Base-by-base conservation (phyloP, 2,888 invertebrate species). In the Eudasyphora cyanicolor region DNA sequence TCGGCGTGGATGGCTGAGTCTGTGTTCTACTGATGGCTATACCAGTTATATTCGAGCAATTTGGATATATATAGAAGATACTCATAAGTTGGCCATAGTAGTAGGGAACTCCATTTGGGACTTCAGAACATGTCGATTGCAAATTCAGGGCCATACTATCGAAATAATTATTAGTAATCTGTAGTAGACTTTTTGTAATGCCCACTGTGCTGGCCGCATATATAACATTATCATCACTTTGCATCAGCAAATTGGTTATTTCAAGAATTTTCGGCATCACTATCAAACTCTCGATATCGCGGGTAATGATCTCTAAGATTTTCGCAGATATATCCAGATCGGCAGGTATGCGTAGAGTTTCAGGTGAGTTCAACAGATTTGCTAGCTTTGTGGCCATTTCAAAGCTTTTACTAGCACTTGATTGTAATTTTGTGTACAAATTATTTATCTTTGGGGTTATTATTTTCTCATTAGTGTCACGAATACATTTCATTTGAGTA, bases 61-160 rank as follows among this genome's bases (percentile, higher is more conserved):
- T 12, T 2, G 83, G 80, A 78, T 84, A 81, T 35, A 84, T 71
- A 57, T 45, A 80, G 17, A 84, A 84, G n/a, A 81, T 10, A 19
- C 80, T 84, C 1, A 69, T 54, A 1, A 14, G 17, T 0, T 35
- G 6, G 8, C 32, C 21, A 12, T 57, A 19, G 21, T 75, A 21
- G 1, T 49, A 4, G 4, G n/a, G n/a, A n/a, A 71, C 24, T 0
- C 80, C 80, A 62, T 57, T 62, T 6, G 42, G 14, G 6, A 35
- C 62, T 12, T 60, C 49, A 8, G 21, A 10, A 8, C 83, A 84
- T 0, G 42, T 19, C 6, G 19, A 14, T 3, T 62, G 38, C 10
- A 75, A 75, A 8, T 80, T 38, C 12, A 75, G 1, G 8, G 80
- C 74, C 35, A 83, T 38, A 2, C n/a, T 35, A 4, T 80, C 54